phyloP scores from a whole-genome alignment of 2,888 invertebrate species.

The Lepidonotus clava region DNA sequence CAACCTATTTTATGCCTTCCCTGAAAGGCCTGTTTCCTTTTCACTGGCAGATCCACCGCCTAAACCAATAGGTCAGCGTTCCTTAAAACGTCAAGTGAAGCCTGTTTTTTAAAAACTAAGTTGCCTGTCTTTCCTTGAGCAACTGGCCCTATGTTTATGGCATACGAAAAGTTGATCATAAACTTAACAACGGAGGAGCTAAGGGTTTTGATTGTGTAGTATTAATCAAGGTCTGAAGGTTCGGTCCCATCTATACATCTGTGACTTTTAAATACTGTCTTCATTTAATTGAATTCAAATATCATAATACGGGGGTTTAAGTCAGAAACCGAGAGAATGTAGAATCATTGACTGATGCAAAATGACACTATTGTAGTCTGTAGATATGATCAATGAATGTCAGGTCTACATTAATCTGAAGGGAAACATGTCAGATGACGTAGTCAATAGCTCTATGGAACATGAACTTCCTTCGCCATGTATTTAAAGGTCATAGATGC shows the following conservation, averaged over 20 bases:
- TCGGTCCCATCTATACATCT: no score
- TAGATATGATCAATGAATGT: no score
- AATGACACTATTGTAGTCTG: no score
- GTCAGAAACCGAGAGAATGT: no score
- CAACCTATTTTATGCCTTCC: not conserved
- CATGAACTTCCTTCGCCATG: not conserved
- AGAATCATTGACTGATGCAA: no score
- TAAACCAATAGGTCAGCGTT: not conserved
- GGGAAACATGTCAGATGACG: not conserved
- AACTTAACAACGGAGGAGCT: no score
- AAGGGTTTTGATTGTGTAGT: no score
- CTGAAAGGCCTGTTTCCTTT: not conserved
- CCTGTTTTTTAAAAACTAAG: not conserved
- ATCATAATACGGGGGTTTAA: no score
- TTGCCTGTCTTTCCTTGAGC: not conserved
- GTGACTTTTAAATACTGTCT: no score
- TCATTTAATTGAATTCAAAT: no score
- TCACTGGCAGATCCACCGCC: not conserved
- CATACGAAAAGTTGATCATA: no score
- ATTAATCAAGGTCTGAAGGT: no score
- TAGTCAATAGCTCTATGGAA: not conserved
- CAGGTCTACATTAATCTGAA: not conserved
- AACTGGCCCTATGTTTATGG: not conserved
- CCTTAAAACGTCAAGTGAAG: not conserved
- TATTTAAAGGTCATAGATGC: constrained; percentile 20